Evolutionary conservation across 1,140 invertebrate species (phyloP), one percentile per base, ranked within the genome.

Genomic region (Ips typographus): DNA sequence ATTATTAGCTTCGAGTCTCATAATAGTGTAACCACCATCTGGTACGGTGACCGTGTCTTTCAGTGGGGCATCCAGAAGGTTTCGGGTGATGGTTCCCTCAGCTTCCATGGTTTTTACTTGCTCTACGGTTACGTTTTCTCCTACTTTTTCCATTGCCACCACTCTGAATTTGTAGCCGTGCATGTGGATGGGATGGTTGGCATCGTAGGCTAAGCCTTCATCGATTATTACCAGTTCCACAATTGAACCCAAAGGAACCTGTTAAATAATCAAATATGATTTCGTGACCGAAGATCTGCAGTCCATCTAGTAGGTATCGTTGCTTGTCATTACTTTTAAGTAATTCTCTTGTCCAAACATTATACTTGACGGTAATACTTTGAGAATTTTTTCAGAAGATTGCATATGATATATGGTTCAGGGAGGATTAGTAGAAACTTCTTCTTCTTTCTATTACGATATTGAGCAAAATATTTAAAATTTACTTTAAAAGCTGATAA

Each of bases 31-130:
- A 4, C 94, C 95, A n/a, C 94, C 94, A 79, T 95, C 92, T 0
- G 94, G 94, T 1, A 96, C 89, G 0, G 92, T 95, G 0, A 96
- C 91, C 0, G 94, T 94, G 74, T 97, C 94, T 82, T 96, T 97
- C 1, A 91, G 80, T 0, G 92, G 91, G 4, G 94, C 87, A 63
- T 85, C 84, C 8, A 85, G 80, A 0, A 95, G 81, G 76, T 93
- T 93, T 67, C 92, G 84, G 64, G 85, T 83, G 40, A 97, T 85
- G 4, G 86, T 76, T 22, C 93, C 93, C 57, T 85, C 82, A 70
- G 80, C 77, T 75, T 95, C 93, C 61, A 91, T 79, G 60, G 84
- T 82, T 74, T 88, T 88, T 5, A 93, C 84, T 80, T 88, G 82
- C 68, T 90, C 87, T 22, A 87, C 83, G 0, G 89, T 90, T 0